Conservation (phyloP, 2,888 invertebrate genomes). For the Schizotus pectinicornis region DNA sequence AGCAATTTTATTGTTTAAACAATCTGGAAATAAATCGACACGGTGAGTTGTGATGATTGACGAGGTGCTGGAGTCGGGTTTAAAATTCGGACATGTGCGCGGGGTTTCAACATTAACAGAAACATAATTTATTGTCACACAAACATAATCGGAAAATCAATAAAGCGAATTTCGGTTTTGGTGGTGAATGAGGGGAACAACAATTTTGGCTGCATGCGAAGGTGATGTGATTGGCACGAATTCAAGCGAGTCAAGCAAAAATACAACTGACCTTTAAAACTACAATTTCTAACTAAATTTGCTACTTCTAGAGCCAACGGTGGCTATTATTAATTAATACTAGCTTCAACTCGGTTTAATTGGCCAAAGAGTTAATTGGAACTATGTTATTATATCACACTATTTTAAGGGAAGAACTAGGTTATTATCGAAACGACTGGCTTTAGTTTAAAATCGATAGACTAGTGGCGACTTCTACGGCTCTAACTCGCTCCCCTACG, state of each 20-base stretch:
- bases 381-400: conserved; percentile 35
- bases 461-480: background rate
- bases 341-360: too few species aligned
- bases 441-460: conserved; percentile 10
- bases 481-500: conserved; percentile 10
- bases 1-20: conserved; percentile 31
- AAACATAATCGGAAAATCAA: background rate
- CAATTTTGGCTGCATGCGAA: conserved; percentile 20
- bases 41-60: conserved; percentile 14
- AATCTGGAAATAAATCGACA: conserved; percentile 28
- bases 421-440: conserved; percentile 7
- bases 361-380: conserved; percentile 5
- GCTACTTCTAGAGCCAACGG: background rate
- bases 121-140: background rate
- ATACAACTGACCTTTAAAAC: conserved; percentile 31
- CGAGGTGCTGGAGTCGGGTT: background rate
- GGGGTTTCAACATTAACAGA: background rate
- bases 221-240: conserved; percentile 24
- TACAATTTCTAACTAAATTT: background rate
- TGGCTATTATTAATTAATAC: too few species aligned
- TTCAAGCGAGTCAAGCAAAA: conserved; percentile 13
- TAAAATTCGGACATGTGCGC: background rate
- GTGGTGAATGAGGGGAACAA: conserved; percentile 7
- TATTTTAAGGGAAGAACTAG: conserved; percentile 38
- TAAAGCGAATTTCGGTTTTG: background rate